phyloP scores from a whole-genome alignment of 2,113 vertebrate species.

The Lonchura striata region DNA sequence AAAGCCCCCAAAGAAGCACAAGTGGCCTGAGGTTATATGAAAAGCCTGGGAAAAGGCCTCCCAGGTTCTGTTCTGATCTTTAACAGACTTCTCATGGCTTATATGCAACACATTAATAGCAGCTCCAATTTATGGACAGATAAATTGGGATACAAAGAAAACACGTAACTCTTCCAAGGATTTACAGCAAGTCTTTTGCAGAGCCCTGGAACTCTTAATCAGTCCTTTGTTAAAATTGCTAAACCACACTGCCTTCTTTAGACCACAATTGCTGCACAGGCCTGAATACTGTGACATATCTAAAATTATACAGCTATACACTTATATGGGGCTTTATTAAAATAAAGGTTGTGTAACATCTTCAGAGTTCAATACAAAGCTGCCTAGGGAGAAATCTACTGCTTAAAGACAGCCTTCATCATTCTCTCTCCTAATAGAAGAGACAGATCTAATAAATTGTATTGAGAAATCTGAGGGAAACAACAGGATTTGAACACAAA shows the following conservation, averaged over 20 bases:
- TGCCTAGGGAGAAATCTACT: not conserved
- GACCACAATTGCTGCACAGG: slow-evolving; percentile 25
- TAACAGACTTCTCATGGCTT: slow-evolving; percentile 47
- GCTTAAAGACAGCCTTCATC: not conserved
- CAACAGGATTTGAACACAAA: not conserved
- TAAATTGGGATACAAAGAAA: slow-evolving; percentile 43
- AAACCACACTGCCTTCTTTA: slow-evolving; percentile 39
- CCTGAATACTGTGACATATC: slow-evolving; percentile 15
- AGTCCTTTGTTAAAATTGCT: slow-evolving; percentile 19
- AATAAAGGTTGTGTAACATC: slow-evolving; percentile 17
- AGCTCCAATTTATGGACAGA: slow-evolving; percentile 44
- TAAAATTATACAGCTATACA: slow-evolving; percentile 19
- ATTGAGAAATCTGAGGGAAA: slow-evolving; percentile 1
- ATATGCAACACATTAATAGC: slow-evolving; percentile 34
- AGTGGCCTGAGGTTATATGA: slow-evolving; percentile 39
- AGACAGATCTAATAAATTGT: not conserved
- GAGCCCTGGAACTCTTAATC: slow-evolving; percentile 25
- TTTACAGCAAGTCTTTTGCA: slow-evolving; percentile 41
- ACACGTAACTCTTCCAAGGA: slow-evolving; percentile 36
- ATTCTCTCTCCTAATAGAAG: not conserved
- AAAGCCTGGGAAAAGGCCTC: slow-evolving; percentile 55
- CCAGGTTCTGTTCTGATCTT: slow-evolving; percentile 47
- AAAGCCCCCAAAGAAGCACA: slow-evolving; percentile 36
- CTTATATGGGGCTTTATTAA: slow-evolving; percentile 4
- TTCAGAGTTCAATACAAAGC: slow-evolving; percentile 10